Percentiles rank a stretch among this genome's conserved stretches.
These are phyloP conservation scores for Argyresthia goedartella DNA, from an alignment of 2,888 invertebrate species.

Conservation along the genomic window DNA sequence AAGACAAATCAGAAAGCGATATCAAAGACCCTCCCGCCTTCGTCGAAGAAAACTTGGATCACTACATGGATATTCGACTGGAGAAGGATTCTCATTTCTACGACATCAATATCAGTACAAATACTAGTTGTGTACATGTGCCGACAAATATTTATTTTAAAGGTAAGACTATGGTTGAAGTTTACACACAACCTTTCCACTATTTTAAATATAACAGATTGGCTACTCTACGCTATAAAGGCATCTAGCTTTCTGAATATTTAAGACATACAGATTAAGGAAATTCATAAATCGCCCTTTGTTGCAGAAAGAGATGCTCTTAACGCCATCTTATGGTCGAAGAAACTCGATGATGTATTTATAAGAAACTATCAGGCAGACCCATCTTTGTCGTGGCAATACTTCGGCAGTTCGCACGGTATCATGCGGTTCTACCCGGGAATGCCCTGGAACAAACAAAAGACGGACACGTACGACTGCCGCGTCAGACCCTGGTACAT, in stretches of 20 bases:
- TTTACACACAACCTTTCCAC: neutral
- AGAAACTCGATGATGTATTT: conserved; percentile 86
- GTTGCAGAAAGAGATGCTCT: conserved; percentile 46
- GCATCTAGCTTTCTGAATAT: no score
- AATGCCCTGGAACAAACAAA: conserved; percentile 73
- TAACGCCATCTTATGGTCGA: conserved; percentile 87
- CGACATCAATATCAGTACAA: conserved; percentile 84
- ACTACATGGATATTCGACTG: conserved; percentile 71
- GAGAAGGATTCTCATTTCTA: conserved; percentile 87
- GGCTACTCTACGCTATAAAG: no score
- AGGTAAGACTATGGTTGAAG: conserved; percentile 52
- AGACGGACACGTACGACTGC: conserved; percentile 89
- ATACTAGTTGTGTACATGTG: conserved; percentile 89
- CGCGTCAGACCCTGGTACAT: conserved; percentile 96
- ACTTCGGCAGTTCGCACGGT: conserved; percentile 95
- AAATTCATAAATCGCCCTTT: conserved; percentile 1
- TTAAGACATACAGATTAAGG: no score
- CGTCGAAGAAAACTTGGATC: conserved; percentile 29
- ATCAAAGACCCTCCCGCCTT: conserved; percentile 30
- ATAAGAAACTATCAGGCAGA: conserved; percentile 87
- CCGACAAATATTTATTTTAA: conserved; percentile 94
- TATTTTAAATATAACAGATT: no score
- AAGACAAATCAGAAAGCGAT: conserved; percentile 18
- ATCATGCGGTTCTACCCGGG: conserved; percentile 94
- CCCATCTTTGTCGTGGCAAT: conserved; percentile 96